These are phyloP conservation scores for Harpagoxenus sublaevis DNA, from an alignment of 2,888 invertebrate species.

Conservation along the genomic window DNA sequence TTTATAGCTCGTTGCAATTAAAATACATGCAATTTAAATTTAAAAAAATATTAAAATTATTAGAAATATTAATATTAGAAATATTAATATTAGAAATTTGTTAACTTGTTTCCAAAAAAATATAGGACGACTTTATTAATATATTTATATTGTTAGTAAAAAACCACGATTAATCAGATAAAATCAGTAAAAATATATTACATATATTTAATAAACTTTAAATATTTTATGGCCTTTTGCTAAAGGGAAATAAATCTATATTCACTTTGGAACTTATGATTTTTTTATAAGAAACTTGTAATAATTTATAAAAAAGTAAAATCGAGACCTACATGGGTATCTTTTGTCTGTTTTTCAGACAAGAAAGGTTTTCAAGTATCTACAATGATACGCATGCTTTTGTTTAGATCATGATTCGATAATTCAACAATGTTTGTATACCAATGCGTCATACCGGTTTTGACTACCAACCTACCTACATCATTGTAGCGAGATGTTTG, in stretches of 20 bases:
- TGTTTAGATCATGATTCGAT: background rate
- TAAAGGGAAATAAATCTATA: too few species aligned
- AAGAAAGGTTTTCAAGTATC: background rate
- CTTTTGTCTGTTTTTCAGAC: background rate
- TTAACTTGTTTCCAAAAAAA: conserved; percentile 1
- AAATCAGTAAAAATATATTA: background rate
- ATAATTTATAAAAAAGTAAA: background rate
- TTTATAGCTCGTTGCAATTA: background rate
- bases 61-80: background rate
- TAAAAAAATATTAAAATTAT: background rate
- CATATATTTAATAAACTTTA: background rate
- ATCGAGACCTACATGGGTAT: background rate
- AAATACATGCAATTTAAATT: background rate
- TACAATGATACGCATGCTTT: background rate
- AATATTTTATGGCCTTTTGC: background rate
- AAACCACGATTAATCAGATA: background rate
- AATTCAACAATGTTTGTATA: conserved; percentile 13
- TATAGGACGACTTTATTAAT: background rate
- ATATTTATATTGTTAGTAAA: background rate
- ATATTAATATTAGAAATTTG: conserved; percentile 13
- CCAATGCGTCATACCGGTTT: conserved; percentile 23
- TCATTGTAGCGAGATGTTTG: conserved; percentile 1
- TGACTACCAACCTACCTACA: background rate
- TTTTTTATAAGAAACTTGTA: background rate
- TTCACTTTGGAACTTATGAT: too few species aligned